Evolutionary conservation across 2,113 vertebrate species (phyloP), one percentile per base, ranked within the genome.

Genomic region (Aramus guarauna): DNA sequence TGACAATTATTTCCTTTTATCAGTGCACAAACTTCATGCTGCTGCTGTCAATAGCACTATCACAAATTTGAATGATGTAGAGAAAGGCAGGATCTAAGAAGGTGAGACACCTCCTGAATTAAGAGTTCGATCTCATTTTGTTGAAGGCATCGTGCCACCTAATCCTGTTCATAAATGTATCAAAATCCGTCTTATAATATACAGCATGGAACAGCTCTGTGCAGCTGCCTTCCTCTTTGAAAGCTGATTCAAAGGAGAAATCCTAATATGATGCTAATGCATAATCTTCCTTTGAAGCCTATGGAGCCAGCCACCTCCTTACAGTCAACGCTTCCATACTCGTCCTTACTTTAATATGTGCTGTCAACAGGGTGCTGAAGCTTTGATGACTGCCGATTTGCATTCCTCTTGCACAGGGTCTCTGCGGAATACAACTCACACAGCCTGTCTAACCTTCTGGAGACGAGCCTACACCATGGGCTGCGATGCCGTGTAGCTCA

Each of bases 381-480:
- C 39, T 89, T 63, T 60, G 67, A 18, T 39, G 64, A 37, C 11
- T 48, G 45, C 16, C 6, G 8, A 41, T 13, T 55, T 24, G 16
- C 48, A 43, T 60, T 87, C 27, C 24, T 60, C 24, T 56, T 84
- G 60, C 64, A 12, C 3, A 15, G 39, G 22, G 4, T 81, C 27
- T 63, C 67, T 53, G 13, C 62, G 72, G 71, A 83, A 55, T 11
- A 21, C 29, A 53, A 43, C 27, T 81, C 52, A 84, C 14, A 22
- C 18, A 77, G 45, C 23, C 47, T 5, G 6, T n/a, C 23, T 19
- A 30, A 34, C 13, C 55, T 75, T 20, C 34, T 21, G 62, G 58
- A 56, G 37, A 53, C 0, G 0, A 92, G 27, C 17, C 62, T 37
- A 13, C 0, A 0, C 32, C 13, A 7, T 16, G 41, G 12, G 24